A percentile compares a stretch with the other conserved stretches of the same genome.
phyloP scores from a whole-genome alignment of 2,797 vertebrate genomes.

The Rhinogobio ventralis region DNA sequence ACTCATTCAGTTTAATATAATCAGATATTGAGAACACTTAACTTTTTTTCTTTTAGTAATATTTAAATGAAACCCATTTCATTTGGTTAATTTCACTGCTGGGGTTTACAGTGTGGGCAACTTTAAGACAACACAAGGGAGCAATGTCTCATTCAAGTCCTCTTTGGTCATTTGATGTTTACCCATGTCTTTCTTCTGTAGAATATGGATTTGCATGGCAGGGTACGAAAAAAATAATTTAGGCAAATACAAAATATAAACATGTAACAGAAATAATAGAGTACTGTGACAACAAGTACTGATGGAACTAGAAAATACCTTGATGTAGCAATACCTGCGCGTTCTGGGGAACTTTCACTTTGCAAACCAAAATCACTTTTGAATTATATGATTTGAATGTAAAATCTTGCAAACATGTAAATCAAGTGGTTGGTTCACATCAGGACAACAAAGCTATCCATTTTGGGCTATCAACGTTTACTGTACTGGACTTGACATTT shows the following conservation, averaged over 20 bases:
- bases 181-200: not conserved
- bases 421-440: slow-evolving; percentile 15
- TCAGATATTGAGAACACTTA: not conserved
- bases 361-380: slow-evolving; percentile 28
- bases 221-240: not conserved
- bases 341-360: not conserved
- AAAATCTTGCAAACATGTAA: slow-evolving; percentile 19
- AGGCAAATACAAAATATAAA: not conserved
- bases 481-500: not conserved
- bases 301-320: not conserved
- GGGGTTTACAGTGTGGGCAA: not conserved
- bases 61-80: not conserved
- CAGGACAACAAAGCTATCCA: not conserved
- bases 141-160: not conserved
- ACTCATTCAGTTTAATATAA: not conserved
- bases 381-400: slow-evolving; percentile 7
- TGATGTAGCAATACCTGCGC: not conserved
- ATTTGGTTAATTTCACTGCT: not conserved
- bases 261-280: not conserved
- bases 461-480: not conserved
- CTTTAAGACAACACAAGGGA: not conserved
- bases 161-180: not conserved
- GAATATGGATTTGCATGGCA: not conserved
- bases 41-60: not conserved
- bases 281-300: not conserved